Base-by-base conservation (phyloP, 1,140 invertebrate genomes). In the Leptopilina clavipes region DNA sequence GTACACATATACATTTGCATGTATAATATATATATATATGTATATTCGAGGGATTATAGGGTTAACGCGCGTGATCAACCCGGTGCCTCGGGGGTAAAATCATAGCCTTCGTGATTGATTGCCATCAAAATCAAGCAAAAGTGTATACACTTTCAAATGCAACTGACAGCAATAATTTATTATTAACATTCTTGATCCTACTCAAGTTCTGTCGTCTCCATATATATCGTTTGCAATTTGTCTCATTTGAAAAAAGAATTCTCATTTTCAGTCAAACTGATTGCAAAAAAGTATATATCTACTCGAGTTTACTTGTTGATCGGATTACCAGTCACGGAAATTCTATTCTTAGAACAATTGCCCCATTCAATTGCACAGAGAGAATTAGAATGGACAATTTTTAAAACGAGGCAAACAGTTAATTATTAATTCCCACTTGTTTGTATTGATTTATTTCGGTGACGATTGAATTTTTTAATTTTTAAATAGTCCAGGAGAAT, bases 1-100 rank as follows among this genome's bases (percentile, higher is more conserved):
- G n/a, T n/a, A n/a, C n/a, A n/a, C n/a, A n/a, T n/a, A n/a, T n/a
- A n/a, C n/a, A n/a, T n/a, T n/a, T n/a, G n/a, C 25, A 31, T 5
- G 25, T 31, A 31, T 5, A 31, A 31, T 31, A 31, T 31, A 31
- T 31, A 31, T 31, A 5, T 5, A 31, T 31, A 31, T 5, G 5
- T 31, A 31, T 5, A 31, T 31, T 31, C 25, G 3, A 22, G 22
- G 56, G 25, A 65, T 65, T 37, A 65, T 65, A 14, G 56, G 56
- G 56, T 65, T 65, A 65, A 65, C 22, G 56, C 56, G 56, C 56
- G 12, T 31, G 56, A 65, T 65, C 56, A 19, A 65, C 56, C 56
- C 22, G 19, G 56, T 59, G 56, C 22, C 25, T 31, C 25, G 25
- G 25, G 14, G 56, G 56, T 65, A 31, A 65, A 31, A 40, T 40